Conservation (phyloP, 2,888 invertebrate genomes). For the Philereme transversata region DNA sequence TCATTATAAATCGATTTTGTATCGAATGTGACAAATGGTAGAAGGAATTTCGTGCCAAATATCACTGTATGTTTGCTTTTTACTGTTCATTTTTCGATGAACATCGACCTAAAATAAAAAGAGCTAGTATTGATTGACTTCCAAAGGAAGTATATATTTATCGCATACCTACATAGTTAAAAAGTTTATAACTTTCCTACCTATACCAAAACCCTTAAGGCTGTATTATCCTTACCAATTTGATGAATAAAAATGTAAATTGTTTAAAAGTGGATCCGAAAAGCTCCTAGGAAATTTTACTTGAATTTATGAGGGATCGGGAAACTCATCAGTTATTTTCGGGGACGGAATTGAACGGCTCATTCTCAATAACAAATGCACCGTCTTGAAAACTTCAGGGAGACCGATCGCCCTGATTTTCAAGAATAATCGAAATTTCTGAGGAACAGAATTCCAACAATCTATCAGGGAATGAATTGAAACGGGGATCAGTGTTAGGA, state of each 20-base stretch:
- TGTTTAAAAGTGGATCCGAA: constrained; percentile 25
- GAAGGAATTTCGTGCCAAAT: constrained; percentile 18
- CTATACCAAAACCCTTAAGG: background rate
- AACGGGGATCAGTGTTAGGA: constrained; percentile 23
- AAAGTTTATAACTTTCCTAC: background rate
- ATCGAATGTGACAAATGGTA: constrained; percentile 28
- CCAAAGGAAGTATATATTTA: too few relatives aligned
- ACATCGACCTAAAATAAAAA: too few relatives aligned
- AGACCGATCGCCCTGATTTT: constrained; percentile 41
- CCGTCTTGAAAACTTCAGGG: constrained; percentile 30
- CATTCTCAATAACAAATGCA: constrained; percentile 34
- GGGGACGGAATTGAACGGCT: constrained; percentile 25
- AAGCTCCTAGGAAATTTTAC: constrained; percentile 26
- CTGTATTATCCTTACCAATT: background rate
- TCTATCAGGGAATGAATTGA: constrained; percentile 33
- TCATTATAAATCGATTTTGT: constrained; percentile 43
- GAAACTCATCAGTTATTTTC: constrained; percentile 28
- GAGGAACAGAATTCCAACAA: constrained; percentile 34
- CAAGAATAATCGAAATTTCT: constrained; percentile 42
- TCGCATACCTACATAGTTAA: too few relatives aligned
- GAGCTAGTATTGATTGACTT: too few relatives aligned
- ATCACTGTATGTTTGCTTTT: constrained; percentile 9
- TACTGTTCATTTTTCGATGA: background rate
- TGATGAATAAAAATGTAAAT: constrained; percentile 24
- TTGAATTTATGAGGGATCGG: constrained; percentile 30